Percentiles rank a stretch among this genome's conserved stretches.
Conservation (phyloP, 2,888 invertebrate genomes). For the Catocala fraxini region DNA sequence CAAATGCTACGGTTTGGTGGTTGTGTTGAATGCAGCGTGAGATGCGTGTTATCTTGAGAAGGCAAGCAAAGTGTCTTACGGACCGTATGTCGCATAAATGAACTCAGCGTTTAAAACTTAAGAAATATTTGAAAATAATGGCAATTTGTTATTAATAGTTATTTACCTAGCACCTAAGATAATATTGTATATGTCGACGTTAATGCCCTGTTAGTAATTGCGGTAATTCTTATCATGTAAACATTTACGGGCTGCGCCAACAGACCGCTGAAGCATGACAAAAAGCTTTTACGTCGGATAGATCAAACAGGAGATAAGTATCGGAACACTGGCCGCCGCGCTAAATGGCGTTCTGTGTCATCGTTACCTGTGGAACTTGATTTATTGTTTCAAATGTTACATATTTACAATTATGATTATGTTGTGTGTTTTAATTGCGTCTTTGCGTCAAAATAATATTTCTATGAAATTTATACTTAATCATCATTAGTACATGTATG, state of each 20-base stretch:
- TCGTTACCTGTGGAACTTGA: conserved; percentile 23
- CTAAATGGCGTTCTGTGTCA: conserved; percentile 19
- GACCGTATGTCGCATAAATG: too few species aligned
- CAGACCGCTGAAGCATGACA: conserved; percentile 39
- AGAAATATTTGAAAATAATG: too few species aligned
- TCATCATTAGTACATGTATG: too few species aligned
- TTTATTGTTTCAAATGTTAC: conserved; percentile 1
- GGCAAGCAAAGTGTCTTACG: too few species aligned
- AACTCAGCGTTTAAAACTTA: too few species aligned
- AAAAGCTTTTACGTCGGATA: conserved; percentile 53
- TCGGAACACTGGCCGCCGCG: background rate
- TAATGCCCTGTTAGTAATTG: conserved; percentile 16
- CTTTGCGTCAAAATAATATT: too few species aligned
- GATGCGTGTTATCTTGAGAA: too few species aligned
- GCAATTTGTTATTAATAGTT: background rate
- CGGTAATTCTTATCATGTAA: conserved; percentile 24
- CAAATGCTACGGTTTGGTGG: too few species aligned
- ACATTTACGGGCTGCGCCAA: conserved; percentile 20
- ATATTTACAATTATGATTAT: too few species aligned
- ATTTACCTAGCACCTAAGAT: background rate
- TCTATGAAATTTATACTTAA: too few species aligned
- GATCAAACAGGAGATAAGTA: conserved; percentile 37
- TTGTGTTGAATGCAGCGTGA: too few species aligned
- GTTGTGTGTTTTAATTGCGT: too few species aligned
- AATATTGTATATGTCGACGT: background rate